Percentiles rank a stretch among this genome's conserved stretches.
These are phyloP conservation scores for Enteromius viviparus DNA, from an alignment of 2,797 vertebrate genomes.

Conservation along the genomic window DNA sequence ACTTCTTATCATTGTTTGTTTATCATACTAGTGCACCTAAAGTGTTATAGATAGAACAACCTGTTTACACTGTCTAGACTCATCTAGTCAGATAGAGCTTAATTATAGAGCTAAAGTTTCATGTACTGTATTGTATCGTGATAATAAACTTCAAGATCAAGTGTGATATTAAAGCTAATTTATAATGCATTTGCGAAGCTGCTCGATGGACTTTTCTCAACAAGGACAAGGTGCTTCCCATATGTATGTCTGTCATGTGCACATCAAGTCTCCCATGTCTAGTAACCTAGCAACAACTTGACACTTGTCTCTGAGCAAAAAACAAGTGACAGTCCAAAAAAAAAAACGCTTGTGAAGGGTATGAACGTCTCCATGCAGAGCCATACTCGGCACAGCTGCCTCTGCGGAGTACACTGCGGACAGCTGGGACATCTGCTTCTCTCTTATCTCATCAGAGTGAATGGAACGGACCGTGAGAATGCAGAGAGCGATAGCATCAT, in stretches of 20 bases:
- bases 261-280: constrained; percentile 40
- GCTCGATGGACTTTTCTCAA: not conserved
- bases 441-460: constrained; percentile 49
- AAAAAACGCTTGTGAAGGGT: not conserved
- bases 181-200: not conserved
- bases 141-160: not conserved
- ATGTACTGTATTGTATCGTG: not conserved
- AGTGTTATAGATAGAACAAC: not conserved
- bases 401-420: constrained; percentile 33
- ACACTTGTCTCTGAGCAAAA: constrained; percentile 43
- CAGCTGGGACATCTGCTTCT: constrained; percentile 41
- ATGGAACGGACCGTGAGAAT: not conserved
- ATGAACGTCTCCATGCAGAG: constrained; percentile 24
- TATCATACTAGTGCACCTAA: not conserved
- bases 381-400: constrained; percentile 25
- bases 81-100: not conserved
- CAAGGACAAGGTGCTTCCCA: constrained; percentile 30
- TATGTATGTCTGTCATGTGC: constrained; percentile 45
- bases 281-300: constrained; percentile 51
- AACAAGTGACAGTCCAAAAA: constrained; percentile 41
- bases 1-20: not conserved
- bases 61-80: not conserved
- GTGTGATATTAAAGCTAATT: not conserved
- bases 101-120: not conserved
- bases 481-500: constrained; percentile 17